Base-by-base conservation (phyloP, 1,140 invertebrate genomes). In the Drosophila pseudoananassae region DNA sequence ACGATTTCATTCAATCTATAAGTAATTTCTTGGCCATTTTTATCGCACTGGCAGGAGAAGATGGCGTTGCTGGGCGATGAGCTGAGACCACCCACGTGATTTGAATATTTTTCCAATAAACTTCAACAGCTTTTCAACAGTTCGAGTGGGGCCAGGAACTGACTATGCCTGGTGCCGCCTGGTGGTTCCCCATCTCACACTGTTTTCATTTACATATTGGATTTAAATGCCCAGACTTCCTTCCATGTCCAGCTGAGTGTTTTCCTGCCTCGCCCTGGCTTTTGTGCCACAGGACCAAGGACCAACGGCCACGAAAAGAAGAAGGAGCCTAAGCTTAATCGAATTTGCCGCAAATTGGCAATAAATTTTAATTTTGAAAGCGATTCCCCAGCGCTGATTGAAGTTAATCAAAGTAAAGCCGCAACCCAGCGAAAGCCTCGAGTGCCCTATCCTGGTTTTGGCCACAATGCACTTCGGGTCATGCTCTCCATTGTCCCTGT, bases 51-150 rank as follows among this genome's bases (percentile, higher is more conserved):
- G 56, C 50, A 65, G 53, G 29, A 53, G 17, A 10, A 1, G 64
- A 27, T 43, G 46, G 1, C 70, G 70, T 76, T 76, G 74, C 60
- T 47, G 53, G 57, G 47, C 59, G 69, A 74, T 69, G 77, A 74
- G 77, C 68, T 85, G 73, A 85, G 77, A 85, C 82, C 88, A 78
- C 87, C 87, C 87, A 90, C 78, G 87, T 87, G 87, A 90, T 90
- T 90, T 90, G 88, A 90, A 90, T 90, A 90, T 90, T 88, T 90
- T 90, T 87, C 82, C 87, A 90, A 90, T 88, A 88, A 88, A 88
- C 83, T 88, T 88, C 83, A 88, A 88, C 83, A 88, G 83, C 83
- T 88, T 88, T 88, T 88, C 83, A 85, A 77, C 78, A 76, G 78
- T 80, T 60, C 66, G 56, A 60, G 60, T 23, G 33, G 43, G 40